A percentile compares a stretch with the other conserved stretches of the same genome.
Evolutionary conservation across 2,797 vertebrate species (phyloP).

Genomic region (Loris lydekkerianus): DNA sequence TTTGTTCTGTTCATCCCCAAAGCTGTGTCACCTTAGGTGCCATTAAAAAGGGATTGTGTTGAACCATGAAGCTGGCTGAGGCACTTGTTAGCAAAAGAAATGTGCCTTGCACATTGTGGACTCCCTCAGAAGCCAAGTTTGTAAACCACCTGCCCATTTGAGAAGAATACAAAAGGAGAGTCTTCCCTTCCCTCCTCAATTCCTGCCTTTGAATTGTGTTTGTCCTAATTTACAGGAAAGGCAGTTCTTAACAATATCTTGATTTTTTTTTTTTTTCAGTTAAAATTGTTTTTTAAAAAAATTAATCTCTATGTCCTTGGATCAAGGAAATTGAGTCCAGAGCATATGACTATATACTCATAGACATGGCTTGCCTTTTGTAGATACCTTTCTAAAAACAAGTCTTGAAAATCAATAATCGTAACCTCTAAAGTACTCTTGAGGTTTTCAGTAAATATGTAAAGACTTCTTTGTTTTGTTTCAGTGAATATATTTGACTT

Average conservation of each 20-base stretch:
- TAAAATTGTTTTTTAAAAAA: neutral
- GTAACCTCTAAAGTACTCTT: conserved; percentile 17
- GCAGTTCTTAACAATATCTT: neutral
- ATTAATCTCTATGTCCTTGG: conserved; percentile 26
- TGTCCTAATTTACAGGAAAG: conserved; percentile 37
- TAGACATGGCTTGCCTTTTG: conserved; percentile 43
- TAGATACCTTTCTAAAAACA: conserved; percentile 53
- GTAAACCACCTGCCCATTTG: conserved; percentile 31
- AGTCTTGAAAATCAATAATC: conserved; percentile 56
- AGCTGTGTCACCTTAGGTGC: conserved; percentile 10
- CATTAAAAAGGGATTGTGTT: conserved; percentile 17
- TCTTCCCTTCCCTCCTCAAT: conserved; percentile 21
- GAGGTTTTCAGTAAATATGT: conserved; percentile 32
- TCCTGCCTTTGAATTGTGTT: conserved; percentile 42
- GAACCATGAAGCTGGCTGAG: neutral
- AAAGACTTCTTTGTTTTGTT: neutral
- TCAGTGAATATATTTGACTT: conserved; percentile 17
- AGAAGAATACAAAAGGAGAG: neutral
- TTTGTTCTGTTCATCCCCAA: neutral
- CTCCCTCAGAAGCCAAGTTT: conserved; percentile 18
- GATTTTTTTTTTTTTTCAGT: conserved; percentile 9
- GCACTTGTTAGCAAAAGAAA: neutral
- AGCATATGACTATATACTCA: neutral
- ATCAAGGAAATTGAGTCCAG: conserved; percentile 51
- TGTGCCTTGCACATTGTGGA: neutral